Evolutionary conservation across 2,888 invertebrate species (phyloP).

Genomic region (Leptinotarsa tumamoca): DNA sequence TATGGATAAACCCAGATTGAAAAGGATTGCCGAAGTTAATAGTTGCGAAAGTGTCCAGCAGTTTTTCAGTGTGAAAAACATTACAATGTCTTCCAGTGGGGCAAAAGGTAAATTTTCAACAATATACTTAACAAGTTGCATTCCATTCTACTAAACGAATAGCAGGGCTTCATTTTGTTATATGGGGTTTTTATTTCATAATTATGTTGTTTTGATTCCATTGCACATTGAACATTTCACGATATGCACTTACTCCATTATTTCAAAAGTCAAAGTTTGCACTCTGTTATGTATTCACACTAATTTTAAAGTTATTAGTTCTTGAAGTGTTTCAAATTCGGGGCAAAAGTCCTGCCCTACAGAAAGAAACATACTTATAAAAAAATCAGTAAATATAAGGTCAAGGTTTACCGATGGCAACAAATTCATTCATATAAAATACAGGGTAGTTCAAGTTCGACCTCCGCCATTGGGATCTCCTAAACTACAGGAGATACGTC

Average conservation of each 20-base stretch:
- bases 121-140: background rate
- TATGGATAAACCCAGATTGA: slow-evolving; percentile 48
- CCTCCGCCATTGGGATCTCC: no score
- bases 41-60: slow-evolving; percentile 53
- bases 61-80: slow-evolving; percentile 55
- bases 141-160: background rate
- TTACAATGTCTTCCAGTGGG: slow-evolving; percentile 44
- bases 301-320: no score
- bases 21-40: slow-evolving; percentile 43
- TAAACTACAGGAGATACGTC: no score
- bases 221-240: background rate
- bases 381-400: no score
- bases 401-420: no score
- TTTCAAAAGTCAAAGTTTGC: background rate
- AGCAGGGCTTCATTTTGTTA: background rate
- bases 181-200: slow-evolving; percentile 1
- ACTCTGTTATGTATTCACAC: no score
- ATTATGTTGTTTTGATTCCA: slow-evolving; percentile 13
- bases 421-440: no score
- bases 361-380: no score
- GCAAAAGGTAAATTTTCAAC: slow-evolving; percentile 47
- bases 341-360: no score
- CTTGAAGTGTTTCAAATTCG: no score
- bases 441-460: no score
- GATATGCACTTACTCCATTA: background rate